These are phyloP conservation scores for Ditylenchus weischeri DNA, from an alignment of 2,888 invertebrate species.

Conservation along the genomic window DNA sequence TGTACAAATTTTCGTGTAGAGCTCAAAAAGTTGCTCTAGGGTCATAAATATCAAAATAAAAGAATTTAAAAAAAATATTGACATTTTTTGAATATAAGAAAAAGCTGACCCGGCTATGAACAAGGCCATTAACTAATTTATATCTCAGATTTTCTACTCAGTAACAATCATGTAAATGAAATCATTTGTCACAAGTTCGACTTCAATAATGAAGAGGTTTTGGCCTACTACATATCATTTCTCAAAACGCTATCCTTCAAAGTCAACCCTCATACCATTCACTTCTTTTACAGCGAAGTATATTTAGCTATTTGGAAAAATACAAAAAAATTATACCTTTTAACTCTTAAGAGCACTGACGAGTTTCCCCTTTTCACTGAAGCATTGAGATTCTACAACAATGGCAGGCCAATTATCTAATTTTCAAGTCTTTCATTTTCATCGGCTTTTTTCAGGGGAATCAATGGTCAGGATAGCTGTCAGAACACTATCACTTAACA, in stretches of 20 bases:
- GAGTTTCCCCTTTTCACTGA: slow-evolving; percentile 98
- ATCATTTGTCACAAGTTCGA: slow-evolving; percentile 99
- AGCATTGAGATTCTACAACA: slow-evolving; percentile 98
- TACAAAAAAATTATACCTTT: neutral
- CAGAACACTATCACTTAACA: slow-evolving; percentile 90
- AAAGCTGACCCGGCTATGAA: too few relatives aligned
- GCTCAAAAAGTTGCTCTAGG: too few relatives aligned
- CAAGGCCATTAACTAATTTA: too few relatives aligned
- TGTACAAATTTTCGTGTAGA: too few relatives aligned
- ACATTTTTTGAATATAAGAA: too few relatives aligned
- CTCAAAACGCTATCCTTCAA: slow-evolving; percentile 95
- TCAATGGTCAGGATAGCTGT: slow-evolving; percentile 99
- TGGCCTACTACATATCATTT: slow-evolving; percentile 93
- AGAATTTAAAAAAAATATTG: too few relatives aligned
- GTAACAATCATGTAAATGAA: slow-evolving; percentile 98
- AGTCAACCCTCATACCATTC: slow-evolving; percentile 93
- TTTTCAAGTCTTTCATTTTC: too few relatives aligned
- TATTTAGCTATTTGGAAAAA: neutral
- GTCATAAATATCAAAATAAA: too few relatives aligned
- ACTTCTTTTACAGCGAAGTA: slow-evolving; percentile 98
- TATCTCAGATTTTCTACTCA: slow-evolving; percentile 81
- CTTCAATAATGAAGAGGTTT: slow-evolving; percentile 88
- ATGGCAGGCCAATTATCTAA: slow-evolving; percentile 70
- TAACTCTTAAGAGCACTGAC: slow-evolving; percentile 78
- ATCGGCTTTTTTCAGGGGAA: too few relatives aligned